Evolutionary conservation across 2,888 invertebrate genomes (phyloP).

Genomic region (Drosophila niveifrons): DNA sequence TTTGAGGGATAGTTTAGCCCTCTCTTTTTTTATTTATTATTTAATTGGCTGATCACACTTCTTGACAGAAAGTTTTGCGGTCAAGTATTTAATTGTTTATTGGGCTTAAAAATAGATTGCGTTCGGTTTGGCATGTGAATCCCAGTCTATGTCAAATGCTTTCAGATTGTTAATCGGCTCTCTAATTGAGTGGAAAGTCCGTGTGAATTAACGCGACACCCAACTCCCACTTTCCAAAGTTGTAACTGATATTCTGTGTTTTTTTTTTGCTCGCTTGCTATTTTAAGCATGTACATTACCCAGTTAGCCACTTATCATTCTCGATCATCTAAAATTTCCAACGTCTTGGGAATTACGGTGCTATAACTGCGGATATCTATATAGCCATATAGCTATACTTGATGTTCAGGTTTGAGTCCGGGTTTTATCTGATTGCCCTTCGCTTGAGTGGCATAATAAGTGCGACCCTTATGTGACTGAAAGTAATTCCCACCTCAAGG

Average conservation of each 20-base stretch:
- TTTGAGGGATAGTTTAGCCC: conserved; percentile 10
- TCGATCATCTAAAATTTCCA: conserved; percentile 50
- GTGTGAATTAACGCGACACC: not conserved
- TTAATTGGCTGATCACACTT: conserved; percentile 30
- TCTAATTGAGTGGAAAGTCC: conserved; percentile 69
- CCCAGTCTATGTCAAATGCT: conserved; percentile 53
- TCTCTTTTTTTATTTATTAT: conserved; percentile 5
- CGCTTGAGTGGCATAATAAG: conserved; percentile 4
- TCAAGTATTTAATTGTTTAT: conserved; percentile 28
- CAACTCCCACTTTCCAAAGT: conserved; percentile 27
- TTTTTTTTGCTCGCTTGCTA: conserved; percentile 3
- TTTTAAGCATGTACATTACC: conserved; percentile 40
- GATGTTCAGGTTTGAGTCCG: conserved; percentile 29
- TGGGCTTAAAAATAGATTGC: conserved; percentile 30
- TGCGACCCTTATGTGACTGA: conserved; percentile 6
- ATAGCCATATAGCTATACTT: conserved; percentile 23
- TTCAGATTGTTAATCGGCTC: conserved; percentile 56
- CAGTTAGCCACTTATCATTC: conserved; percentile 34
- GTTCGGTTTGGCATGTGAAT: conserved; percentile 39
- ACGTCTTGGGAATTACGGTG: conserved; percentile 40
- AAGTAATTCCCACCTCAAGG: not conserved
- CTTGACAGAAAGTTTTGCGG: conserved; percentile 51
- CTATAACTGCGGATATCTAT: conserved; percentile 1
- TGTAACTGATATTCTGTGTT: conserved; percentile 13
- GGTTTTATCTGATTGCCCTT: conserved; percentile 10